Evolutionary conservation across 2,888 invertebrate species (phyloP).

Genomic region (Cryptophagus acutangulus): DNA sequence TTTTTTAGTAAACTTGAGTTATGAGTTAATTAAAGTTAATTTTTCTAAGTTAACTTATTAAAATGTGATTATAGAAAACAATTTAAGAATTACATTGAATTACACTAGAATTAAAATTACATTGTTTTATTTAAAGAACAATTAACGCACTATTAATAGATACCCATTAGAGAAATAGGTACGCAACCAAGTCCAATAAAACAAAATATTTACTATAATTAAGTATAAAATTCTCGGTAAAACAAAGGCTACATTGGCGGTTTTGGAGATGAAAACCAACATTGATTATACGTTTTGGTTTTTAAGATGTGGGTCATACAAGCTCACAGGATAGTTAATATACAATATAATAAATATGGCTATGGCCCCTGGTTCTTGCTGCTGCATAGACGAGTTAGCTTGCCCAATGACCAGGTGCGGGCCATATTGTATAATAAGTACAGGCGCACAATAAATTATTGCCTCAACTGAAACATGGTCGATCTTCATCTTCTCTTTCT

Average conservation of each 20-base stretch:
- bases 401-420: conserved; percentile 38
- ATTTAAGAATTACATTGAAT: no score
- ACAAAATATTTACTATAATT: neutral
- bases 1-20: no score
- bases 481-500: conserved; percentile 29
- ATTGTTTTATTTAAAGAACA: no score
- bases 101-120: no score
- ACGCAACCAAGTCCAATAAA: no score
- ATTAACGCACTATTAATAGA: no score
- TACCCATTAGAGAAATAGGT: no score
- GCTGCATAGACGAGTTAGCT: conserved; percentile 28
- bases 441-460: conserved; percentile 35
- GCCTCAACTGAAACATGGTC: conserved; percentile 30
- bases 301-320: conserved; percentile 2
- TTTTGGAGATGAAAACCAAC: neutral
- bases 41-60: no score
- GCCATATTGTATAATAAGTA: conserved; percentile 38
- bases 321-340: no score
- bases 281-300: conserved; percentile 2
- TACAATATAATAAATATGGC: no score
- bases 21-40: no score
- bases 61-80: no score
- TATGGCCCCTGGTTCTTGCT: conserved; percentile 32
- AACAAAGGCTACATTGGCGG: neutral
- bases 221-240: neutral